Percentiles rank a stretch among this genome's conserved stretches.
These are phyloP conservation scores for Lasiurus borealis DNA, from an alignment of 2,113 vertebrate species.

Conservation along the genomic window DNA sequence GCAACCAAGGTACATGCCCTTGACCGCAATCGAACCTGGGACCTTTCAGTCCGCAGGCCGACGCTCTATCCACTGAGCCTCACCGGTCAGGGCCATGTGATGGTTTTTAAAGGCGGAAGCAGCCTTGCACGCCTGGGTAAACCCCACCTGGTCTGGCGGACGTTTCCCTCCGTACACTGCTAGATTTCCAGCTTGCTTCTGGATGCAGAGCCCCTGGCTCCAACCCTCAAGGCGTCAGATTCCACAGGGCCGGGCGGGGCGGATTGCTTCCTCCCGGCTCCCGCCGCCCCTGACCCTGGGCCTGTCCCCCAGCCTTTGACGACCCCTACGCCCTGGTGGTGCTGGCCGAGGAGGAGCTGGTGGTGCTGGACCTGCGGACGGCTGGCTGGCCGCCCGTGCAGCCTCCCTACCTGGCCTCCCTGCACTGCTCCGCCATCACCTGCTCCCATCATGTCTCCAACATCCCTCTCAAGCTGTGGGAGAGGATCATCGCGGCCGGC, in stretches of 20 bases:
- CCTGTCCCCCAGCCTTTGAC: conserved; percentile 86
- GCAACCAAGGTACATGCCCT: too few species aligned
- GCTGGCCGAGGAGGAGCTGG: conserved; percentile 97
- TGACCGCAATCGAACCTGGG: too few species aligned
- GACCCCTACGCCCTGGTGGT: conserved; percentile 95
- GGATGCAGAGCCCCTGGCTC: background rate
- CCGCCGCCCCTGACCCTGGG: background rate
- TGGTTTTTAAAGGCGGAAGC: background rate
- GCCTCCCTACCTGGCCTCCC: conserved; percentile 96
- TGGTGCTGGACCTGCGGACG: conserved; percentile 94
- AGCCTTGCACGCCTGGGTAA: too few species aligned
- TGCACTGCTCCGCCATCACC: conserved; percentile 98
- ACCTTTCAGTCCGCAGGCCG: too few species aligned
- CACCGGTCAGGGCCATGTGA: too few species aligned
- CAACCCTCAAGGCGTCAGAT: background rate
- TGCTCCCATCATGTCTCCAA: conserved; percentile 97
- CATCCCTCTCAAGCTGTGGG: conserved; percentile 98
- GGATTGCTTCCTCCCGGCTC: background rate
- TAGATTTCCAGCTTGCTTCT: background rate
- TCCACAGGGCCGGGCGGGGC: rapidly evolving
- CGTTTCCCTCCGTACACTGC: background rate
- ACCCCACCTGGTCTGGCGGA: background rate
- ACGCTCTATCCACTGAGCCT: too few species aligned
- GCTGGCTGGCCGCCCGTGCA: conserved; percentile 95
- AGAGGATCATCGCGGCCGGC: conserved; percentile 91